These are phyloP conservation scores for Myopa tessellatipennis DNA, from an alignment of 2,888 invertebrate genomes.

Conservation along the genomic window DNA sequence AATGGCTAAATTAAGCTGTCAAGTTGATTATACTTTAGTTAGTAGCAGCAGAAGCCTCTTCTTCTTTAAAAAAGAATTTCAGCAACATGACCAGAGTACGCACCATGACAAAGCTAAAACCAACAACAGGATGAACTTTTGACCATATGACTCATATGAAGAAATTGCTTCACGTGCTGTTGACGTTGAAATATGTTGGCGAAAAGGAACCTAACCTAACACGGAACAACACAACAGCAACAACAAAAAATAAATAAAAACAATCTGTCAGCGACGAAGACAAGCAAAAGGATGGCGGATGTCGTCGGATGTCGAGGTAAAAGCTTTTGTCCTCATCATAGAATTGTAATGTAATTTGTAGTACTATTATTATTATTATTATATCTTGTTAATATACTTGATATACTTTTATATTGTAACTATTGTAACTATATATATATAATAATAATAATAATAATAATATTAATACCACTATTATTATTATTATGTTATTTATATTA, in stretches of 20 bases:
- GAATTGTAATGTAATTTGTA: too few species aligned
- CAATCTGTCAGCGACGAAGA: neutral
- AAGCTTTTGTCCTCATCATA: neutral
- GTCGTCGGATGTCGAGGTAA: neutral
- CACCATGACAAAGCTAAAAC: constrained; percentile 9
- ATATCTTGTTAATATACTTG: too few species aligned
- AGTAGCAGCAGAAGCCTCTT: neutral
- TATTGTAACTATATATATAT: too few species aligned
- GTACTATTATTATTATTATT: too few species aligned
- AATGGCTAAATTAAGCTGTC: too few species aligned
- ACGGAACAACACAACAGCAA: neutral
- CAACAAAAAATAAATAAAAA: neutral
- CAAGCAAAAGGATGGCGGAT: neutral
- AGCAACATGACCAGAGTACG: constrained; percentile 1
- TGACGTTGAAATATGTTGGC: constrained; percentile 21
- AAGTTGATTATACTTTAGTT: neutral
- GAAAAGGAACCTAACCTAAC: neutral
- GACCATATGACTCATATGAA: neutral
- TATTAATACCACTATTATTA: too few species aligned
- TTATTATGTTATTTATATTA: too few species aligned
- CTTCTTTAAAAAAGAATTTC: neutral
- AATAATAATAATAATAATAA: too few species aligned
- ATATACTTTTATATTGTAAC: too few species aligned
- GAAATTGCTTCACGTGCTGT: constrained; percentile 7
- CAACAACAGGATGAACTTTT: neutral